A percentile compares a stretch with the other conserved stretches of the same genome.
Conservation (phyloP, 2,113 vertebrate genomes). For the Scytalopus superciliaris region DNA sequence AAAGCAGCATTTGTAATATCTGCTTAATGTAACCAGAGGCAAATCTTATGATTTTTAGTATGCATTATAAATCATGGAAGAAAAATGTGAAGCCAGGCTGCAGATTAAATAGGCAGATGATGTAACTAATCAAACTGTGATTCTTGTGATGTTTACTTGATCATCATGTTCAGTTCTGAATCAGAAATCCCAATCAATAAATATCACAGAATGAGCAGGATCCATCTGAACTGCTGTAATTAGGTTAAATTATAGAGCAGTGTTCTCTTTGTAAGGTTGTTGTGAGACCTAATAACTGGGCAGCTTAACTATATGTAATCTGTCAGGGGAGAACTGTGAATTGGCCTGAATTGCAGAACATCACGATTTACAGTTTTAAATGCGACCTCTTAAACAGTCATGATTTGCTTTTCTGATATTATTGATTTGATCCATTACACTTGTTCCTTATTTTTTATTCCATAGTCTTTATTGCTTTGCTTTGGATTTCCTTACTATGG, state of each 20-base stretch:
- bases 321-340: background rate
- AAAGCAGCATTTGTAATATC: conserved; percentile 11
- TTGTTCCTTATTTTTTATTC: background rate
- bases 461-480: background rate
- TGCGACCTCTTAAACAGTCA: background rate
- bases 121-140: background rate
- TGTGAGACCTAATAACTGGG: background rate
- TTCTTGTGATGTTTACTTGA: background rate
- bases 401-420: background rate
- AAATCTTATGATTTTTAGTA: conserved; percentile 18
- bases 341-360: background rate
- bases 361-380: background rate
- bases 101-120: background rate
- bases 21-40: conserved; percentile 28
- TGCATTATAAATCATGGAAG: background rate
- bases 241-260: background rate
- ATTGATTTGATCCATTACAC: background rate
- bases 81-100: background rate
- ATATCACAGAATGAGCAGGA: background rate
- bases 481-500: background rate
- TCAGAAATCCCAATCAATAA: background rate
- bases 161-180: background rate
- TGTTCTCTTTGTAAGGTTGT: background rate
- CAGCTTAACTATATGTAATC: background rate
- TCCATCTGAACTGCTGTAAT: background rate